A percentile compares a stretch with the other conserved stretches of the same genome.
phyloP scores from a whole-genome alignment of 2,797 vertebrate genomes.

The Thunnus albacares region DNA sequence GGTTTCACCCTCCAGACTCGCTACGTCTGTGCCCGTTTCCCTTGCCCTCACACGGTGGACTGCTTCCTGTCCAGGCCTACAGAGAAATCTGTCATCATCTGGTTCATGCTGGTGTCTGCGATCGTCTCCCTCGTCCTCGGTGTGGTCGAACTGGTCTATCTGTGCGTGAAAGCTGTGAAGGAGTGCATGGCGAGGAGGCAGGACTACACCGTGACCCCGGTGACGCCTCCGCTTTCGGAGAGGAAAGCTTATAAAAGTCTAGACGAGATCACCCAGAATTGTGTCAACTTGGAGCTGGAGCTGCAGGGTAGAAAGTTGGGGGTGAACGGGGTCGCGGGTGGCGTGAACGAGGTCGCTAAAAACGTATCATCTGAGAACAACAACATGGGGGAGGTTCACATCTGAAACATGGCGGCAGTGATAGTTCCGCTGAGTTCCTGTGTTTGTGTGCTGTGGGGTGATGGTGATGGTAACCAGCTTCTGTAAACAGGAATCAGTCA shows the following conservation, averaged over 20 bases:
- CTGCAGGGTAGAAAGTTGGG: slow-evolving; percentile 71
- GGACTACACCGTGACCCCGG: slow-evolving; percentile 84
- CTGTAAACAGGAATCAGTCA: slow-evolving; percentile 66
- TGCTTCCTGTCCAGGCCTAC: slow-evolving; percentile 96
- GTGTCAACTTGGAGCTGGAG: slow-evolving; percentile 81
- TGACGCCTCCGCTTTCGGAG: slow-evolving; percentile 70
- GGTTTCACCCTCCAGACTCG: slow-evolving; percentile 90
- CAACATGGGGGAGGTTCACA: slow-evolving; percentile 81
- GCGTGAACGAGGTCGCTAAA: slow-evolving; percentile 50
- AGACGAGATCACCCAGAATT: slow-evolving; percentile 77
- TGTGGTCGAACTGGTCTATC: slow-evolving; percentile 88
- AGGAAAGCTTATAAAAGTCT: slow-evolving; percentile 71
- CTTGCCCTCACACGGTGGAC: slow-evolving; percentile 94
- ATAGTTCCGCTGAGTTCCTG: neutral
- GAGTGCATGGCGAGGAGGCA: slow-evolving; percentile 84
- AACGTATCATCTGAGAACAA: slow-evolving; percentile 65
- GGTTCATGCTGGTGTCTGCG: slow-evolving; percentile 96
- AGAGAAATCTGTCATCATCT: slow-evolving; percentile 96
- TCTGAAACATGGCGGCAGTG: slow-evolving; percentile 65
- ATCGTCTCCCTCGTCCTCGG: slow-evolving; percentile 90
- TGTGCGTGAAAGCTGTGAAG: slow-evolving; percentile 86
- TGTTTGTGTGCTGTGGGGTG: no score
- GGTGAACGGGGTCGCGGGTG: slow-evolving; percentile 25
- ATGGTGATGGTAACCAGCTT: slow-evolving; percentile 51
- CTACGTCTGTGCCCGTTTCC: slow-evolving; percentile 88